Evolutionary conservation across 2,888 invertebrate species (phyloP).

Genomic region (Junonia oenone): DNA sequence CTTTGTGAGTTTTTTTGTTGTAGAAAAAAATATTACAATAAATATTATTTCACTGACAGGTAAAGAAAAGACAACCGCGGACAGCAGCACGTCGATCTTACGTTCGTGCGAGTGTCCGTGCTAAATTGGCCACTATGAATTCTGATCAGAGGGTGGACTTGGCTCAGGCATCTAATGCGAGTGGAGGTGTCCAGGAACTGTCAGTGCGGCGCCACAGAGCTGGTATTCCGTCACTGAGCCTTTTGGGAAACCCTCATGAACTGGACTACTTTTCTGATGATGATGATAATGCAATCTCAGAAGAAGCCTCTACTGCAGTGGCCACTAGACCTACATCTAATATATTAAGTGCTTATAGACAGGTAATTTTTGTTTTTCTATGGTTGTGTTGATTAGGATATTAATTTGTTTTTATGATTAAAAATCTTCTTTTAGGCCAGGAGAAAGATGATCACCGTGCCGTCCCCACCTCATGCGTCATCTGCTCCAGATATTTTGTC

Average conservation of each 20-base stretch:
- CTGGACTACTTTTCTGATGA: constrained; percentile 85
- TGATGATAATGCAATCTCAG: constrained; percentile 52
- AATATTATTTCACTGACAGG: no score
- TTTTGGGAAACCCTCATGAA: constrained; percentile 84
- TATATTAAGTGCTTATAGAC: constrained; percentile 60
- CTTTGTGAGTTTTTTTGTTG: no score
- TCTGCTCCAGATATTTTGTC: constrained; percentile 82
- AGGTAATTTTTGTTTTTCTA: constrained; percentile 43
- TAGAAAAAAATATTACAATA: neutral
- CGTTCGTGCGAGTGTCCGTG: constrained; percentile 62
- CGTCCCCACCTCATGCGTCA: constrained; percentile 59
- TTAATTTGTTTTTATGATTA: no score
- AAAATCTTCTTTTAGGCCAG: constrained; percentile 53
- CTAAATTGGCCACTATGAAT: constrained; percentile 42
- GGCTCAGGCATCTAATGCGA: constrained; percentile 13
- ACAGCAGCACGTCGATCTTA: constrained; percentile 63
- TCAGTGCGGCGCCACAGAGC: constrained; percentile 37
- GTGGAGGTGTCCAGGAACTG: constrained; percentile 29
- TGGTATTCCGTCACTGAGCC: constrained; percentile 49
- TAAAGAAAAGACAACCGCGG: constrained; percentile 48
- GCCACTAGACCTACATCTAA: constrained; percentile 66
- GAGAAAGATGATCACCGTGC: constrained; percentile 66
- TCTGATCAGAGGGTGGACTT: constrained; percentile 9
- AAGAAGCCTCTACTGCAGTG: constrained; percentile 53
- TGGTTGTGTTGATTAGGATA: no score